phyloP scores from a whole-genome alignment of 2,113 vertebrate species.

The Pollachius pollachius region DNA sequence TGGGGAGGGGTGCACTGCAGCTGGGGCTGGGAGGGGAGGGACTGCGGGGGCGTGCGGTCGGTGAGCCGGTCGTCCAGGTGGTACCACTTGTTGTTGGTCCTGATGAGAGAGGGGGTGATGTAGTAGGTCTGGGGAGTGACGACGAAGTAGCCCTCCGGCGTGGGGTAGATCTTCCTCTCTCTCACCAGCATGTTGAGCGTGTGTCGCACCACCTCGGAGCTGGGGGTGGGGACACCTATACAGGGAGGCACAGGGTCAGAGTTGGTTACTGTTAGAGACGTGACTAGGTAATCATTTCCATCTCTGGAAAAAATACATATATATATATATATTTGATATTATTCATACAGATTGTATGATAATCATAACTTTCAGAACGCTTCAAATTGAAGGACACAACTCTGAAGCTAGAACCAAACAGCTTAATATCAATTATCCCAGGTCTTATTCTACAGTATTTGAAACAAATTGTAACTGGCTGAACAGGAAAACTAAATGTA shows the following conservation, averaged over 20 bases:
- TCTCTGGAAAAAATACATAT: no score
- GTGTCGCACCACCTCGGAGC: slow-evolving; percentile 94
- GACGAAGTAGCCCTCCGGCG: slow-evolving; percentile 98
- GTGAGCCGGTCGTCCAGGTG: slow-evolving; percentile 97
- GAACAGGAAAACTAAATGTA: no score
- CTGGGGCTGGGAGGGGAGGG: slow-evolving; percentile 67
- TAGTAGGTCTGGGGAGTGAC: slow-evolving; percentile 99
- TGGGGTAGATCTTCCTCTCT: slow-evolving; percentile 98
- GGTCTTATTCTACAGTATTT: no score
- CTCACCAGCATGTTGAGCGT: slow-evolving; percentile 96
- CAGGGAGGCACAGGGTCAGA: slow-evolving; percentile 21
- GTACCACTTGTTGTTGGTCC: slow-evolving; percentile 85
- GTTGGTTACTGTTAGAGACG: not conserved
- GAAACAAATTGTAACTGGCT: no score
- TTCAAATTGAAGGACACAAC: no score
- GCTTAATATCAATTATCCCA: no score
- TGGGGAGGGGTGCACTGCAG: slow-evolving; percentile 92
- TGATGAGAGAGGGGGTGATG: slow-evolving; percentile 98
- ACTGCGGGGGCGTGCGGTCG: slow-evolving; percentile 76
- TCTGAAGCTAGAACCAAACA: no score
- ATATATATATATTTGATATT: no score
- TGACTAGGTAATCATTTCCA: not conserved
- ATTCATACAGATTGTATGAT: no score
- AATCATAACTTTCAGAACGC: no score
- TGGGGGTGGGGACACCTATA: slow-evolving; percentile 95